Evolutionary conservation across 2,797 vertebrate species (phyloP), one percentile per base, ranked within the genome.

Genomic region (Tauraco hartlaubi): DNA sequence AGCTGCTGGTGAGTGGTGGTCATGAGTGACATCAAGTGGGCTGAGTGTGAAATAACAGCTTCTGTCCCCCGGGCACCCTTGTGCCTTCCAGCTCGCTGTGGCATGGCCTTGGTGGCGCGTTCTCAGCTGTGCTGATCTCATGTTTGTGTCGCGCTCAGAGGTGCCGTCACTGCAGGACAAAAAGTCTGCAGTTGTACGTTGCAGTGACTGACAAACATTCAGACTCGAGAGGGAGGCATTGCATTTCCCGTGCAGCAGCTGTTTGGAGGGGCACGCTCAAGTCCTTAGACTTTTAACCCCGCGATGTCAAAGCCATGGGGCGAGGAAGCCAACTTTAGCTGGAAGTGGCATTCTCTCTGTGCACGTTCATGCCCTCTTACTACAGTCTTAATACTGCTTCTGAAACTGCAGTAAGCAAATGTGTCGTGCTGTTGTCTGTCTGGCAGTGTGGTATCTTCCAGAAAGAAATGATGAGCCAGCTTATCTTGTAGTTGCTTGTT

Each of bases 11-110:
- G 39, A 84, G 64, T 3, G 16, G 15, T 63, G 92, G 92, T 89
- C 91, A 11, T 31, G 33, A 56, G 77, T 95, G 97, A 68, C 97
- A 88, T 28, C 97, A 33, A 15, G 94, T 41, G 97, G 95, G 44
- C 81, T 15, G 21, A 7, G 39, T 7, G 54, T 5, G 72, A 25
- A 58, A 92, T 25, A 12, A 5, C 91, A 91, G 23, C 29, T 4
- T 3, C 25, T 3, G 48, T 21, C 51, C 0, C 0, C 3, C 4
- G 12, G n/a, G 6, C 11, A 1, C 20, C 5, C 9, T 5, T 6
- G 18, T 28, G 2, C 9, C 52, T 19, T 20, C 11, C 22, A 11
- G 1, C 19, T 18, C 2, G 1, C 62, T 4, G 41, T 2, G 56
- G 5, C 18, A 1, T 9, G 22, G 19, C 23, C 25, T 11, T 6